Evolutionary conservation across 2,113 vertebrate species (phyloP).

Genomic region (Hoplias malabaricus): DNA sequence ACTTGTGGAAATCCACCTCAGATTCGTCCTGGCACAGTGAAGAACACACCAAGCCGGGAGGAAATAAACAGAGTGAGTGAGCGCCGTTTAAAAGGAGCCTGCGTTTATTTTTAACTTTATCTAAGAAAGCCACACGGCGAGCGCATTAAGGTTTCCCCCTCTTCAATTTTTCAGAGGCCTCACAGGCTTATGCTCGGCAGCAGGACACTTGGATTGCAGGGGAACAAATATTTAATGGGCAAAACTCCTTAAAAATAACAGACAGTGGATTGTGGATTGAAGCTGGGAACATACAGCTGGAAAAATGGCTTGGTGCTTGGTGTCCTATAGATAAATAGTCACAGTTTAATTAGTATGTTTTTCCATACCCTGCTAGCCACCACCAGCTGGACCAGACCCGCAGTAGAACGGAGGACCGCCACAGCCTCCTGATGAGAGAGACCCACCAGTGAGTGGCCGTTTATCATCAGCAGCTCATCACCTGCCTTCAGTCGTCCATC

Average conservation of each 20-base stretch:
- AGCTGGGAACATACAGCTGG: background rate
- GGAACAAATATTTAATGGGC: background rate
- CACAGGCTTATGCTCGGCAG: background rate
- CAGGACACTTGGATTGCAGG: background rate
- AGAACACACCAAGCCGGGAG: background rate
- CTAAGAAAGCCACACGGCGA: conserved; percentile 19
- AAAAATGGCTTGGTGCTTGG: too few relatives aligned
- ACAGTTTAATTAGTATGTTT: too few relatives aligned
- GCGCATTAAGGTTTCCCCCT: conserved; percentile 32
- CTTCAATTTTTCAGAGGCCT: conserved; percentile 48
- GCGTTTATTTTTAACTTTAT: conserved; percentile 47
- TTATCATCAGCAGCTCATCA: conserved; percentile 93
- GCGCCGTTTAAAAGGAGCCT: background rate
- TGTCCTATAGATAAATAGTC: too few relatives aligned
- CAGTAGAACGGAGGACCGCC: conserved; percentile 81
- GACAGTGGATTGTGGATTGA: background rate
- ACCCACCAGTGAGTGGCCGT: conserved; percentile 89
- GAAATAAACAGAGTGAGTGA: background rate
- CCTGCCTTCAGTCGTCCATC: conserved; percentile 88
- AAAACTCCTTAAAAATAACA: background rate
- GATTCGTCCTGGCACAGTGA: conserved; percentile 73
- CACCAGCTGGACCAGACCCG: conserved; percentile 88
- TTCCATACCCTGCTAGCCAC: conserved; percentile 91
- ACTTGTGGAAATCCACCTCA: conserved; percentile 81
- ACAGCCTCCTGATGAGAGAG: conserved; percentile 94